These are phyloP conservation scores for Agriopis aurantiaria DNA, from an alignment of 2,888 invertebrate genomes.

Conservation along the genomic window DNA sequence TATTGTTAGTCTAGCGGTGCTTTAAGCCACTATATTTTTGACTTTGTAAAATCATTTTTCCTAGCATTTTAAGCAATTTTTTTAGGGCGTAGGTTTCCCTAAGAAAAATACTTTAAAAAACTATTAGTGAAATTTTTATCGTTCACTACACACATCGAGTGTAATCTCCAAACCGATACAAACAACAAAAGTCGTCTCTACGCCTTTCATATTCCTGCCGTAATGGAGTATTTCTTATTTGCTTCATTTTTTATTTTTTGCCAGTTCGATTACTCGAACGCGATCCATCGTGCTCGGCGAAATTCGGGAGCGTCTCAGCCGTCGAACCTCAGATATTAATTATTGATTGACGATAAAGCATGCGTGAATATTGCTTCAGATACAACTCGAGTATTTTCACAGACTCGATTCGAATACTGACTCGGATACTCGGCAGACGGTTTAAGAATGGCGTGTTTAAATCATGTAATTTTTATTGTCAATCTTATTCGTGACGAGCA, in stretches of 20 bases:
- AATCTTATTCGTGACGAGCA: conserved; percentile 31
- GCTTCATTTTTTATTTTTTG: conserved; percentile 86
- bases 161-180: background rate
- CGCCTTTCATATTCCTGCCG: conserved; percentile 59
- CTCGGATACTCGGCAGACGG: background rate
- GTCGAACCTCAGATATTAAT: conserved; percentile 84
- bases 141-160: background rate
- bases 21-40: too few relatives aligned
- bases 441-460: conserved; percentile 21
- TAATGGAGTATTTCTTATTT: conserved; percentile 87
- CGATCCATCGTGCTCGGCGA: conserved; percentile 83
- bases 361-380: conserved; percentile 76
- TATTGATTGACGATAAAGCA: conserved; percentile 85
- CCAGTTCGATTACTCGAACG: conserved; percentile 85
- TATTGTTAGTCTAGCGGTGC: too few relatives aligned
- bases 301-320: conserved; percentile 85
- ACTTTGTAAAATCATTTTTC: too few relatives aligned
- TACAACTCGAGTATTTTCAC: conserved; percentile 58
- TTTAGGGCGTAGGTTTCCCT: too few relatives aligned
- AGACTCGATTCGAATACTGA: conserved; percentile 25
- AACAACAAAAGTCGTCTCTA: conserved; percentile 62
- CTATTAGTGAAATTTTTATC: conserved; percentile 3
- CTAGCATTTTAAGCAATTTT: too few relatives aligned
- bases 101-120: background rate
- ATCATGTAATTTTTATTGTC: conserved; percentile 43